Base-by-base conservation (phyloP, 2,888 invertebrate genomes). In the Eupithecia centaureata region DNA sequence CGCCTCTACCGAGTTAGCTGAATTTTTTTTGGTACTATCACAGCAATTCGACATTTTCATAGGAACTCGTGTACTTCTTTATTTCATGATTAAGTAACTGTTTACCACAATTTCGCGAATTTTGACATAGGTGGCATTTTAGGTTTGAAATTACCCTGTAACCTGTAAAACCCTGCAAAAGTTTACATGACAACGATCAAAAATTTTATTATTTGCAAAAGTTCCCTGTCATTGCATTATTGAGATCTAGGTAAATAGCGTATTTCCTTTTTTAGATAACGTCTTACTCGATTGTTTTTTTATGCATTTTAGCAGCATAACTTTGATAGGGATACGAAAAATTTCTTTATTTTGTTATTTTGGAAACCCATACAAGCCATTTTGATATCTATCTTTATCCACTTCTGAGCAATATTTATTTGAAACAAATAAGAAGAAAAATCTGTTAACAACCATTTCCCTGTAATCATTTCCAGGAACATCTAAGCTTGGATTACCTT, bases 401-500 rank as follows among this genome's bases (percentile, higher is more conserved):
- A 52, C 25, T 52, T 15, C 51, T 25, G 13, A 13, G 12, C 13
- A 5, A 51, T 51, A 25, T 5, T 13, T 25, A 25, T 18, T 42
- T n/a, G n/a, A 8, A 18, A 1, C 7, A 52, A 52, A 28, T 54
- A 56, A 28, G 1, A 28, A 15, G 27, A 30, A 56, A 56, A 56
- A 56, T 56, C 30, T 47, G 22, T 10, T 22, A 30, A 25, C 28
- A 33, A 22, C 13, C 30, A 12, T 38, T 57, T 22, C 30, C 35
- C 59, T 18, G 22, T 57, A 57, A 57, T 57, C 57, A 57, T 2
- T 57, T 57, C 13, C 57, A 22, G 32, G 13, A 57, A 57, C 18
- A 57, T 33, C 57, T 32, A 12, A 18, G 32, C 57, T 18, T 8
- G 57, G 27, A 71, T 72, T 68, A 67, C 68, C 63, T 65, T 66